Evolutionary conservation across 2,888 invertebrate species (phyloP).

Genomic region (Tiliacea citrago): DNA sequence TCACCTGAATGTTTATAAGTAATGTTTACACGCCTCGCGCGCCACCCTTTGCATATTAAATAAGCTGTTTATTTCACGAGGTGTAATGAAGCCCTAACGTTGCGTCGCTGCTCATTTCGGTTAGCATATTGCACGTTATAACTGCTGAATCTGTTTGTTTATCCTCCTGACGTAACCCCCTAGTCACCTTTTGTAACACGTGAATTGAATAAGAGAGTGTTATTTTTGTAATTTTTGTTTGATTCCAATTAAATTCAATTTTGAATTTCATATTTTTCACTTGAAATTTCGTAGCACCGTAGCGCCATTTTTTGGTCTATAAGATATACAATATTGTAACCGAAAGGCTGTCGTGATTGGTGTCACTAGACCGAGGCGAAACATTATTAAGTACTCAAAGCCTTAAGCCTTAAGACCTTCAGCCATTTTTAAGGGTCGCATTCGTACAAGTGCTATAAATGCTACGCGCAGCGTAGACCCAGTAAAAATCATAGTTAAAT

Average conservation of each 20-base stretch:
- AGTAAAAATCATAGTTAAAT: neutral
- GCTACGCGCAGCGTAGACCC: constrained; percentile 41
- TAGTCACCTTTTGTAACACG: constrained; percentile 9
- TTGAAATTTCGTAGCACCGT: constrained; percentile 5
- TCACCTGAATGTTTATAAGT: constrained; percentile 49
- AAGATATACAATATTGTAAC: neutral
- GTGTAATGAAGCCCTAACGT: constrained; percentile 49
- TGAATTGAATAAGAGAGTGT: neutral
- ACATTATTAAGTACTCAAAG: neutral
- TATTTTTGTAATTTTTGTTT: neutral
- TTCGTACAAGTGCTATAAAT: constrained; percentile 18
- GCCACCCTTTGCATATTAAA: constrained; percentile 57
- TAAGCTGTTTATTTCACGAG: constrained; percentile 50
- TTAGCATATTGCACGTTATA: neutral
- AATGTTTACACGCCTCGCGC: constrained; percentile 46
- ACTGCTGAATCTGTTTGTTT: neutral
- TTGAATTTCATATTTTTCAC: neutral
- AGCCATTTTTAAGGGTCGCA: neutral
- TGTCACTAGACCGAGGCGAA: neutral
- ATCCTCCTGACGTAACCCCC: neutral
- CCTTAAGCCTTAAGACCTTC: neutral
- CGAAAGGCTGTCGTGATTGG: neutral
- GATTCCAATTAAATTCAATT: neutral
- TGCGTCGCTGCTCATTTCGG: constrained; percentile 20
- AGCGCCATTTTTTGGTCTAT: neutral